Evolutionary conservation across 2,888 invertebrate genomes (phyloP).

Genomic region (Quadroppia sp.): DNA sequence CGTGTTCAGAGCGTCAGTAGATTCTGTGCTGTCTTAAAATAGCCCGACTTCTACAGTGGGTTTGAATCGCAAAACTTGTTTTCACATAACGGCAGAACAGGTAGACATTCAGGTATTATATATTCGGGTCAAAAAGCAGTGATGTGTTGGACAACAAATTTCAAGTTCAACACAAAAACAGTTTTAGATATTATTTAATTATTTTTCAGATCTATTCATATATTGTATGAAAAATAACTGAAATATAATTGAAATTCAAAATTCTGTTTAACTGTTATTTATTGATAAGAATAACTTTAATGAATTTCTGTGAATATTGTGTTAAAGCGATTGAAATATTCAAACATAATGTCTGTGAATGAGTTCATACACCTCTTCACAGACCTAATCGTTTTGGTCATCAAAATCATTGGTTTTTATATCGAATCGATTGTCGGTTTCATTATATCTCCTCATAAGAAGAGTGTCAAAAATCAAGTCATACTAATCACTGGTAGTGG

Average conservation of each 20-base stretch:
- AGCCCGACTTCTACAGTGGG: no score
- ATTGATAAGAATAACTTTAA: no score
- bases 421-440: slow-evolving; percentile 16
- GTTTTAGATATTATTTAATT: background rate
- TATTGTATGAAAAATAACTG: no score
- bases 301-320: background rate
- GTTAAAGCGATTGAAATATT: background rate
- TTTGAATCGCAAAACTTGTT: no score
- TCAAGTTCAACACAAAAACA: background rate
- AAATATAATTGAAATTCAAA: no score
- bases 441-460: background rate
- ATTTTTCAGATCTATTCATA: no score
- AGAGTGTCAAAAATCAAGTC: slow-evolving; percentile 33
- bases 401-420: slow-evolving; percentile 30
- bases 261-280: slow-evolving; percentile 1
- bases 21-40: no score
- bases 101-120: background rate
- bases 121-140: background rate
- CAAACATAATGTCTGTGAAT: background rate
- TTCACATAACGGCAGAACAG: no score
- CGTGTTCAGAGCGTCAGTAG: no score
- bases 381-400: background rate
- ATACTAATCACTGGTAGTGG: slow-evolving; percentile 39
- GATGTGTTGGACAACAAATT: slow-evolving; percentile 1
- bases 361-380: background rate